Percentiles rank a stretch among this genome's conserved stretches.
phyloP scores from a whole-genome alignment of 2,888 invertebrate species.

The Apamea anceps region DNA sequence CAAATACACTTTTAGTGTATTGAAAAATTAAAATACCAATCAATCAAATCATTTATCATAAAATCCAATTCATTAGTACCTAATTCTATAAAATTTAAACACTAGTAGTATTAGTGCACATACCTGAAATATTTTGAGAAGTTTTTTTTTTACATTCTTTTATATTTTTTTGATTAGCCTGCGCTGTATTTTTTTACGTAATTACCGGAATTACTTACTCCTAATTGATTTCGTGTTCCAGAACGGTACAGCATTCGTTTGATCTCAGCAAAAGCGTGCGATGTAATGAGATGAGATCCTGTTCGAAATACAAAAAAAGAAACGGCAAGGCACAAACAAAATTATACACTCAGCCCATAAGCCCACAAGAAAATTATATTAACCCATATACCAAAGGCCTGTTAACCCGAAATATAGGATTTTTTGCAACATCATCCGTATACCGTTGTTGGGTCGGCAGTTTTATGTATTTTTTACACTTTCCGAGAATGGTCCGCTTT shows the following conservation, averaged over 20 bases:
- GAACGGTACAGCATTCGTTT: slow-evolving; percentile 22
- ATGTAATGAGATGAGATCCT: slow-evolving; percentile 54
- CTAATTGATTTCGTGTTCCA: not conserved
- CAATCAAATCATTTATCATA: not conserved
- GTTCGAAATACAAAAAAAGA: slow-evolving; percentile 32
- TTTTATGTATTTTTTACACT: slow-evolving; percentile 76
- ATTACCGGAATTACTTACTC: not conserved
- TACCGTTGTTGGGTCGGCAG: slow-evolving; percentile 74
- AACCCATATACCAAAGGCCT: slow-evolving; percentile 60
- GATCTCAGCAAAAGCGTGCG: slow-evolving; percentile 33
- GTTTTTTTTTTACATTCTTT: not conserved
- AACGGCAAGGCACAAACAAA: slow-evolving; percentile 51
- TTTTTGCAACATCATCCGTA: slow-evolving; percentile 75
- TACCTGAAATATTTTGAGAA: not conserved
- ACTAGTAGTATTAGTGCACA: too few relatives aligned
- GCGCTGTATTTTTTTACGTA: not conserved
- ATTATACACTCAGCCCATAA: slow-evolving; percentile 58
- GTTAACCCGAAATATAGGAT: slow-evolving; percentile 63
- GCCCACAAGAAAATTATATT: slow-evolving; percentile 62
- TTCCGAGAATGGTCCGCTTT: slow-evolving; percentile 75
- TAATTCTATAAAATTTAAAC: not conserved
- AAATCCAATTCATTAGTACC: not conserved
- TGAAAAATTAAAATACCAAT: not conserved
- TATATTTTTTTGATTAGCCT: not conserved
- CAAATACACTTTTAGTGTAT: not conserved